Conservation (phyloP, 2,888 invertebrate species). For the Choreutis nemorana region DNA sequence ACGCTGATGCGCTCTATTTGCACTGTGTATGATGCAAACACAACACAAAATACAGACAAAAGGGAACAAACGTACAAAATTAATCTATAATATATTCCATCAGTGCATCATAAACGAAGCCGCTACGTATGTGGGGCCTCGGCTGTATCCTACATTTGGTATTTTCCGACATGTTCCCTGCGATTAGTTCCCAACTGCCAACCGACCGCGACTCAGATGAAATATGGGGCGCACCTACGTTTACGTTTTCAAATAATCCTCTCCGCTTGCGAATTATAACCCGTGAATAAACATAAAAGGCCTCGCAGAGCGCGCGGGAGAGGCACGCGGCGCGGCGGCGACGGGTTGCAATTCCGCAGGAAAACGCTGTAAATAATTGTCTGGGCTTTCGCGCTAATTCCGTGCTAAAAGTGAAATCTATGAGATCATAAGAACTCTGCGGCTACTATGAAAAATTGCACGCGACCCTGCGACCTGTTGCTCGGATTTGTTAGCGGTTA, state of each 20-base stretch:
- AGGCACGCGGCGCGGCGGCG: slow-evolving; percentile 15
- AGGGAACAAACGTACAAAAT: no score
- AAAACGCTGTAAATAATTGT: slow-evolving; percentile 52
- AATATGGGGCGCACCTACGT: slow-evolving; percentile 46
- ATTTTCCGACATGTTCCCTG: slow-evolving; percentile 44
- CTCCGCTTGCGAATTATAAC: slow-evolving; percentile 43
- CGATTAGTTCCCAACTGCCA: slow-evolving; percentile 50
- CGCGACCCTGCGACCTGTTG: slow-evolving; percentile 17
- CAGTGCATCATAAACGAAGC: slow-evolving; percentile 41
- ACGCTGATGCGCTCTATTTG: no score
- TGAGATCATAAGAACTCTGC: slow-evolving; percentile 26
- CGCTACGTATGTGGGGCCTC: slow-evolving; percentile 5
- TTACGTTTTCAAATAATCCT: slow-evolving; percentile 53
- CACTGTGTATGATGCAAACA: no score
- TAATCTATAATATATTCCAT: slow-evolving; percentile 36
- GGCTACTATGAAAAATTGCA: slow-evolving; percentile 26
- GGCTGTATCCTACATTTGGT: slow-evolving; percentile 22
- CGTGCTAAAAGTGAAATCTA: slow-evolving; percentile 40
- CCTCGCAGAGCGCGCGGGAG: no score
- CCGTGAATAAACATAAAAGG: slow-evolving; percentile 53
- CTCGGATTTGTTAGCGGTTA: no score
- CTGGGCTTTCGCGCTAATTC: slow-evolving; percentile 44
- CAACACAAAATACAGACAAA: no score
- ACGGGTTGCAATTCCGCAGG: slow-evolving; percentile 35
- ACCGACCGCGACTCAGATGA: slow-evolving; percentile 34